phyloP scores from a whole-genome alignment of 2,113 vertebrate genomes.

The Dipodomys merriami region DNA sequence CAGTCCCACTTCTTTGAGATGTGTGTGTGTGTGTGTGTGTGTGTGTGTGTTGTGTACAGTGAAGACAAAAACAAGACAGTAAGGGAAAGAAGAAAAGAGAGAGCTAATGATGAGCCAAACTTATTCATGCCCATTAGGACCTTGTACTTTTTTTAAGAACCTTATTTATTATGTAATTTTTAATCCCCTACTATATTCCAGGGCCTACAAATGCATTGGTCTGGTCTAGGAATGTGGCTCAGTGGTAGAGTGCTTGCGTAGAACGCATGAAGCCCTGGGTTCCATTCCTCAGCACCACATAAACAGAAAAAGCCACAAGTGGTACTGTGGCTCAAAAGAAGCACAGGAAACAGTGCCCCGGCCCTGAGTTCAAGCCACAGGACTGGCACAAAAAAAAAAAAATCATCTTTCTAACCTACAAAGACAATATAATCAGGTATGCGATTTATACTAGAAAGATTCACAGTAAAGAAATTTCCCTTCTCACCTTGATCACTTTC shows the following conservation, averaged over 20 bases:
- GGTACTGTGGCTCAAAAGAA: too few relatives aligned
- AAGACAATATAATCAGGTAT: constrained; percentile 69
- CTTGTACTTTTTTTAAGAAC: neutral
- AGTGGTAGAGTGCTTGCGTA: too few relatives aligned
- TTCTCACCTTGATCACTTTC: constrained; percentile 21
- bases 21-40: too few relatives aligned
- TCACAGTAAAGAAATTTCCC: constrained; percentile 58
- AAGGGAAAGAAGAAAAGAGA: neutral
- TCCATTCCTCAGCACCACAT: too few relatives aligned
- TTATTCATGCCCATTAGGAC: neutral
- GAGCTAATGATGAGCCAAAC: neutral
- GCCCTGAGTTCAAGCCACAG: too few relatives aligned
- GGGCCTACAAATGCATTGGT: constrained; percentile 61
- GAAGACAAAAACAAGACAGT: neutral
- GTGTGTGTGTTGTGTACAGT: too few relatives aligned
- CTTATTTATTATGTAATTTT: neutral
- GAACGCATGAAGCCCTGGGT: too few relatives aligned
- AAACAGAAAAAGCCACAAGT: too few relatives aligned
- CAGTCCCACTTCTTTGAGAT: too few relatives aligned
- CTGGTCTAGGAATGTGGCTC: too few relatives aligned
- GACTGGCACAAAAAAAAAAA: too few relatives aligned
- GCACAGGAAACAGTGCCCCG: too few relatives aligned
- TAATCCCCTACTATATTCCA: constrained; percentile 49
- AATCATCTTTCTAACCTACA: constrained; percentile 63
- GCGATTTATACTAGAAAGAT: constrained; percentile 42